Evolutionary conservation across 2,888 invertebrate species (phyloP), one percentile per base, ranked within the genome.

Genomic region (Trypoxylon attenuatum): DNA sequence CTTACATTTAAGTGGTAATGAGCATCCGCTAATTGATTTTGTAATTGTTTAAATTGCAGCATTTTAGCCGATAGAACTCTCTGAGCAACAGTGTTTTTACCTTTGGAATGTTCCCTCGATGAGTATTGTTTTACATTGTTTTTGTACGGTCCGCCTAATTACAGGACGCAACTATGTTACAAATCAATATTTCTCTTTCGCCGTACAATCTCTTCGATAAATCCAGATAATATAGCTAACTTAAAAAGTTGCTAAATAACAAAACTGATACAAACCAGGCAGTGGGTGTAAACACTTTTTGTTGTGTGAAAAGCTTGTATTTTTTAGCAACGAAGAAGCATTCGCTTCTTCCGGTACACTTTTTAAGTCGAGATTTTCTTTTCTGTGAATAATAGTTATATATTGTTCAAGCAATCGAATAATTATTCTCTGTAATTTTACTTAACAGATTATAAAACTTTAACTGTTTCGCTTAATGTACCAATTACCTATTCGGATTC

Each of bases 1-100:
- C 33, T 87, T 84, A 93, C 94, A 81, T 93, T 91, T 63, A 95
- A 89, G 82, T 94, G 94, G 76, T 91, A 93, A 82, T 94, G 94
- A 0, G 94, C 94, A 84, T 94, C 94, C 3, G 92, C 91, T 55
- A 95, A 82, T 83, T 95, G 94, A 86, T 94, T 95, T 87, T 95
- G 94, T 68, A 94, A 87, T 59, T 93, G 92, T 80, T 94, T 93
- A 22, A 94, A 89, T 21, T 93, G 89, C 62, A 94, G 89, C 67
- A 94, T 90, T 86, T 94, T 93, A 0, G 94, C 94, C 0, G 94
- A 94, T 70, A 93, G 87, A 41, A 95, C 92, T 10, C 94, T 89
- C 84, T 94, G 92, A 57, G 72, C 82, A 69, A 77, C 83, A 51
- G 67, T 76, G 15, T 53, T 45, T 59, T 50, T 42, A n/a, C n/a